phyloP scores from a whole-genome alignment of 2,888 invertebrate species.

The Sabellastarte sp. region DNA sequence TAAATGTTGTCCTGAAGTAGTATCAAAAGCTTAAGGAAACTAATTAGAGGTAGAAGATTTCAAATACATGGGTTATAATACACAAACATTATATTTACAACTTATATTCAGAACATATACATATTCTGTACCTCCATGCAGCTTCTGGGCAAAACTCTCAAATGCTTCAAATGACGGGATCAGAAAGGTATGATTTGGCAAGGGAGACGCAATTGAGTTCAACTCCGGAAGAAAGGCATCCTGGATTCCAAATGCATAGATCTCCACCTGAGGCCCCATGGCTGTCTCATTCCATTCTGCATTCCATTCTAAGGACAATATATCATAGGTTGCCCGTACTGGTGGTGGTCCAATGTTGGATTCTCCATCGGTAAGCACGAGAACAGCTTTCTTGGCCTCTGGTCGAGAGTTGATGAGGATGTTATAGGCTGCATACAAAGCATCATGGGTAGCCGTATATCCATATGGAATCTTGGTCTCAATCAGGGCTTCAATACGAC shows the following conservation, averaged over 20 bases:
- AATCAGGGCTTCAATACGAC: neutral
- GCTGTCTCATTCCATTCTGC: conserved; percentile 25
- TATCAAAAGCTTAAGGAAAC: too few relatives aligned
- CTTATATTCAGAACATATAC: too few relatives aligned
- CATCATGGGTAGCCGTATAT: conserved; percentile 28
- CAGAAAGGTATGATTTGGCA: conserved; percentile 34
- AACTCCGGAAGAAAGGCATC: conserved; percentile 33
- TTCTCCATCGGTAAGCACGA: conserved; percentile 36
- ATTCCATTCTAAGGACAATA: conserved; percentile 34
- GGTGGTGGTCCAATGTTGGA: conserved; percentile 40
- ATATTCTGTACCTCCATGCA: conserved; percentile 39
- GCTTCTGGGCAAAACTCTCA: conserved; percentile 29
- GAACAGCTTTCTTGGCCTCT: conserved; percentile 28
- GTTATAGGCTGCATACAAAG: conserved; percentile 17
- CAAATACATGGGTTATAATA: too few relatives aligned
- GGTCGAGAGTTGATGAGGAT: conserved; percentile 20
- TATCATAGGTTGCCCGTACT: conserved; percentile 32
- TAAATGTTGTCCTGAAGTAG: too few relatives aligned
- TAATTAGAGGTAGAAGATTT: too few relatives aligned
- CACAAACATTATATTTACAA: too few relatives aligned
- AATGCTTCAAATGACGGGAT: conserved; percentile 33
- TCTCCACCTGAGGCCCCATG: conserved; percentile 39
- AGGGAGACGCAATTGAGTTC: conserved; percentile 30
- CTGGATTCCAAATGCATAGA: conserved; percentile 37
- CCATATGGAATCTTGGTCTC: neutral